Evolutionary conservation across 2,888 invertebrate genomes (phyloP), one percentile per base, ranked within the genome.

Genomic region (Drosophila meridiana): DNA sequence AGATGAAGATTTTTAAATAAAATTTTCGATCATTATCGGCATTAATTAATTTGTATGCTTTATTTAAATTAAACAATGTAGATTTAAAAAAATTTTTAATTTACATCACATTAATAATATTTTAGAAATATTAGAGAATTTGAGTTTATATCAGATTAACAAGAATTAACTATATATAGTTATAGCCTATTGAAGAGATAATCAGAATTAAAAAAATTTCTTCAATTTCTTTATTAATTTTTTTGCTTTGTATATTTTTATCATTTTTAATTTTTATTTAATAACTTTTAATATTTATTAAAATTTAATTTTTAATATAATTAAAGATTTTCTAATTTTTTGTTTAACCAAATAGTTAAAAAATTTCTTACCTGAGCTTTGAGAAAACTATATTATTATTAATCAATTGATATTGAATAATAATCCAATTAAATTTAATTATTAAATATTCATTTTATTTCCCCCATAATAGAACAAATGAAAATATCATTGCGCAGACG

Each of bases 401-500:
- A 43, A 43, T 20, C 20, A 20, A 43, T 43, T 43, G 0, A 43
- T 43, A 20, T 9, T 43, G 1, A 43, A 9, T 20, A 43, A 20
- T 43, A 43, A 4, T 43, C 4, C 2, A 43, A 20, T 20, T 8
- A 20, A 8, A 20, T 2, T 36, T 43, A 20, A 20, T 26, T 26
- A 45, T 14, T 2, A 4, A 40, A 0, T 43, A 20, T n/a, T n/a
- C n/a, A n/a, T n/a, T n/a, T n/a, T 20, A 14, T 14, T 8, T 30
- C 11, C 34, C 52, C 34, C 34, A 20, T 7, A 58, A 36, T 34
- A 68, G 30, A 67, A 69, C n/a, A 69, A 55, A 40, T 30, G 13
- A 30, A n/a, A 45, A 53, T 47, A 63, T 78, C 45, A 63, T 67
- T 78, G 79, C 75, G 82, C 82, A 76, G 64, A 72, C 45, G 62